A percentile compares a stretch with the other conserved stretches of the same genome.
These are phyloP conservation scores for Hirundichthys speculiger DNA, from an alignment of 2,113 vertebrate genomes.

Conservation along the genomic window DNA sequence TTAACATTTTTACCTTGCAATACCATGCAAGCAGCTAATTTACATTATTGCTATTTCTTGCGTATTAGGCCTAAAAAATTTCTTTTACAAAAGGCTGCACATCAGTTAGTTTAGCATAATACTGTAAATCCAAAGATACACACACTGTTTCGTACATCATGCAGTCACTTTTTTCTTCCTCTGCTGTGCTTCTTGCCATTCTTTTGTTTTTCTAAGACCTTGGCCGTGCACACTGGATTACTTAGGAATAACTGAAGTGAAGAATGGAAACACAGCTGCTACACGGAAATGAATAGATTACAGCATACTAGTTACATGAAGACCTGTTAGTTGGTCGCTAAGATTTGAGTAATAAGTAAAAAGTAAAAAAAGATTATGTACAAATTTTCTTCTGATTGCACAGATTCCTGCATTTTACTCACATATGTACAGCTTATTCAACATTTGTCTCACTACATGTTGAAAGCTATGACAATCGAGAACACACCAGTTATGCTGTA, in stretches of 20 bases:
- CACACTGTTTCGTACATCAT: background rate
- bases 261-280: conserved; percentile 60
- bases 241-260: conserved; percentile 53
- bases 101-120: conserved; percentile 13
- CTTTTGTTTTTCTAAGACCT: conserved; percentile 32
- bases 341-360: conserved; percentile 31
- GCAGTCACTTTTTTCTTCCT: conserved; percentile 1
- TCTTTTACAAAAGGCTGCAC: conserved; percentile 15
- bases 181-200: background rate
- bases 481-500: conserved; percentile 52
- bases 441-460: conserved; percentile 26
- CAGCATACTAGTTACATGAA: conserved; percentile 60
- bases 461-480: conserved; percentile 48
- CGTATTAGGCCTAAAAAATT: background rate
- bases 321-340: conserved; percentile 35
- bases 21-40: conserved; percentile 46
- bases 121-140: conserved; percentile 21
- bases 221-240: conserved; percentile 23
- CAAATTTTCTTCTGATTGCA: conserved; percentile 19
- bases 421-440: conserved; percentile 14
- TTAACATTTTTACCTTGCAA: conserved; percentile 42
- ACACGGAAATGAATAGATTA: conserved; percentile 44
- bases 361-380: conserved; percentile 37
- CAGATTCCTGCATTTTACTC: conserved; percentile 25
- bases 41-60: conserved; percentile 33